Conservation (phyloP, 2,113 vertebrate species). For the Patagioenas fasciata region DNA sequence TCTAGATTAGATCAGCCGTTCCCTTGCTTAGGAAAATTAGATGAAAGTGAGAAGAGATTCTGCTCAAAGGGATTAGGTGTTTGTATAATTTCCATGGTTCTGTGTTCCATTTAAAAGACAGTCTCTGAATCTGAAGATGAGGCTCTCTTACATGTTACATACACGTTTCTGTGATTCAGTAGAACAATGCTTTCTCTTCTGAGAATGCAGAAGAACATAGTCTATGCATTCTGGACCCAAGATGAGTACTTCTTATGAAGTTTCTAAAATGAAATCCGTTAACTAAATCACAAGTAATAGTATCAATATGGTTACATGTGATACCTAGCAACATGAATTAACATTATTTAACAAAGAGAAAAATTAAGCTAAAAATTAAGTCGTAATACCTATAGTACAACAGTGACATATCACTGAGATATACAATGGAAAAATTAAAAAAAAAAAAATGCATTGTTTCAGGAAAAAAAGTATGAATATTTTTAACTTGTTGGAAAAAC, state of each 20-base stretch:
- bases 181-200: not conserved
- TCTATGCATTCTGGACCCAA: not conserved
- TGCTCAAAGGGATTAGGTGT: not conserved
- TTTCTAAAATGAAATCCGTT: not conserved
- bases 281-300: not conserved
- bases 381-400: not conserved
- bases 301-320: not conserved
- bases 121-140: not conserved
- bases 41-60: not conserved
- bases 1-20: not conserved
- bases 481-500: not conserved
- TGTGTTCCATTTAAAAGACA: not conserved
- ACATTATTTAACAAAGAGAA: not conserved
- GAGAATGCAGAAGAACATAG: not conserved
- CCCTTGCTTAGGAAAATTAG: not conserved
- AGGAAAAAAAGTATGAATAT: not conserved
- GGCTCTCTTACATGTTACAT: not conserved
- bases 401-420: not conserved
- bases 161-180: not conserved
- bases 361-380: not conserved
- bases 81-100: not conserved
- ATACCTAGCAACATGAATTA: not conserved
- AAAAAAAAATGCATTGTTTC: no score
- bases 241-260: not conserved
- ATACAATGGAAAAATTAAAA: not conserved